These are phyloP conservation scores for Acanthopagrus latus DNA, from an alignment of 2,797 vertebrate genomes.

Conservation along the genomic window DNA sequence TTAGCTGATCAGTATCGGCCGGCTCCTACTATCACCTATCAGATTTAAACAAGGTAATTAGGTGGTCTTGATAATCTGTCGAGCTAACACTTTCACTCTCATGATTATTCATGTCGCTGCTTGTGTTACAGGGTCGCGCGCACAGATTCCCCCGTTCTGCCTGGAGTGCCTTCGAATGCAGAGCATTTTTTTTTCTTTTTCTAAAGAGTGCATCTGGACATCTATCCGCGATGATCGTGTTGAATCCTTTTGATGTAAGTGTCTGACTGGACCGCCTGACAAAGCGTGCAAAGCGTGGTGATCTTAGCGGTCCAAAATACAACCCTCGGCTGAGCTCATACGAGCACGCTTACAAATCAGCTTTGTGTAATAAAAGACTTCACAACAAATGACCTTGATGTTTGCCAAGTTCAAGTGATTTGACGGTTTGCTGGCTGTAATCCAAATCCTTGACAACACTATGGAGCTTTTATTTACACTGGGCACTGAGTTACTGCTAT, in stretches of 20 bases:
- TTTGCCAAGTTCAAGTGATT: slow-evolving; percentile 16
- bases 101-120: slow-evolving; percentile 45
- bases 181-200: slow-evolving; percentile 27
- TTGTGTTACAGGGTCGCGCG: not conserved
- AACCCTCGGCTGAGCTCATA: not conserved
- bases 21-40: slow-evolving; percentile 42
- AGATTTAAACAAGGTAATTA: slow-evolving; percentile 60
- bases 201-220: slow-evolving; percentile 21
- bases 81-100: slow-evolving; percentile 38
- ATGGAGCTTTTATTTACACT: not conserved
- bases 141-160: slow-evolving; percentile 15
- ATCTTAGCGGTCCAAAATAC: not conserved
- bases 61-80: slow-evolving; percentile 45
- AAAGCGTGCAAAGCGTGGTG: slow-evolving; percentile 15
- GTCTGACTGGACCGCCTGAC: slow-evolving; percentile 37
- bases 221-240: slow-evolving; percentile 38
- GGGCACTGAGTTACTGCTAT: not conserved
- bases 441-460: not conserved
- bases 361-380: not conserved
- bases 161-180: slow-evolving; percentile 17
- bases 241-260: slow-evolving; percentile 36
- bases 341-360: slow-evolving; percentile 10
- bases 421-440: not conserved
- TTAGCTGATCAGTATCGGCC: slow-evolving; percentile 51
- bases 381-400: slow-evolving; percentile 7